These are phyloP conservation scores for Druon quercuslanigerum DNA, from an alignment of 1,140 invertebrate species.

Conservation along the genomic window DNA sequence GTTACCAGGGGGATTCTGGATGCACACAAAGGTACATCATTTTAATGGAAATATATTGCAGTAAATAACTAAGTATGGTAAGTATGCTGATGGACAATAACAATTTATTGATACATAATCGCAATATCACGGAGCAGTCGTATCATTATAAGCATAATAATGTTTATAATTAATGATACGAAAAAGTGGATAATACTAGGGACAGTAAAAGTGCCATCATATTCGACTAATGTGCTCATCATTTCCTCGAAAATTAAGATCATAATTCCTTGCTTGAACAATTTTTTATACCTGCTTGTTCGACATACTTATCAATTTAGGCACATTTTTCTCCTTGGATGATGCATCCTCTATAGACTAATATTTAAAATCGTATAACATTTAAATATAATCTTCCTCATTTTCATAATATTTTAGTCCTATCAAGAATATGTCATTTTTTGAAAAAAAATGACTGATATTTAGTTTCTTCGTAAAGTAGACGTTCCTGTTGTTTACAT, in stretches of 20 bases:
- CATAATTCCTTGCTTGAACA: no score
- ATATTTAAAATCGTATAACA: no score
- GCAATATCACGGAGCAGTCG: constrained; percentile 3
- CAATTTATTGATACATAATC: constrained; percentile 23
- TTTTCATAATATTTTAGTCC: no score
- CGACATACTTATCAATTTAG: no score
- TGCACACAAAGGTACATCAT: not conserved
- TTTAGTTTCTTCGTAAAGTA: no score
- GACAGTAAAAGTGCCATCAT: constrained; percentile 1
- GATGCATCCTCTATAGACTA: no score
- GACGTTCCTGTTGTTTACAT: no score
- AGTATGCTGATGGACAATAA: not conserved
- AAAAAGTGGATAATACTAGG: constrained; percentile 23
- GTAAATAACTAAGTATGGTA: not conserved
- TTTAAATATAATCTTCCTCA: no score
- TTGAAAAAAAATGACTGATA: no score
- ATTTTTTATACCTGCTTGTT: no score
- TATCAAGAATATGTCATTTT: no score
- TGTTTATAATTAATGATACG: constrained; percentile 22
- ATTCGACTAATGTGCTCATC: not conserved
- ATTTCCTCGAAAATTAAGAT: not conserved
- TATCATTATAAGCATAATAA: not conserved
- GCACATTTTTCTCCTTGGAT: no score
- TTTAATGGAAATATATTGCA: not conserved
- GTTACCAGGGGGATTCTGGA: not conserved